Evolutionary conservation across 2,888 invertebrate genomes (phyloP).

Genomic region (Helleia helle): DNA sequence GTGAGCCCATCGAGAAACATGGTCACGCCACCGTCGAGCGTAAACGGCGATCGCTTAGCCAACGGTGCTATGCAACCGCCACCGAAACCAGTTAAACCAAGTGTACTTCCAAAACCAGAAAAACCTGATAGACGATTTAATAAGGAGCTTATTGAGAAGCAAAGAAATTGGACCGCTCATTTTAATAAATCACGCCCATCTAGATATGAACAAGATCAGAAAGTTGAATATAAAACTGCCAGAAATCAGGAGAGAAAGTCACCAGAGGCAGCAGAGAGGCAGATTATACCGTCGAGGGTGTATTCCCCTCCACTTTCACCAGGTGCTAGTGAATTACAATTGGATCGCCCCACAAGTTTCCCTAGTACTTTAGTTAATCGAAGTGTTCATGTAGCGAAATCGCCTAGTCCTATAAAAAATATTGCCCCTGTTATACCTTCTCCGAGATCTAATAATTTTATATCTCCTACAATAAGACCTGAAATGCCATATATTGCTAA

Average conservation of each 20-base stretch:
- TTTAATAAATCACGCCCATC: constrained; percentile 84
- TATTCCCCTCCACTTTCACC: constrained; percentile 70
- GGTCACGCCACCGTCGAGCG: constrained; percentile 65
- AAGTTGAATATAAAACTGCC: constrained; percentile 46
- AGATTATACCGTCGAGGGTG: constrained; percentile 56
- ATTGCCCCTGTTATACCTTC: constrained; percentile 41
- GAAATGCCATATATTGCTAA: constrained; percentile 37
- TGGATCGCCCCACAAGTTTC: constrained; percentile 55
- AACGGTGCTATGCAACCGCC: constrained; percentile 62
- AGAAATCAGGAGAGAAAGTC: constrained; percentile 54
- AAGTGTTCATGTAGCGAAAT: constrained; percentile 47
- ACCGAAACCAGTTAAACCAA: constrained; percentile 67
- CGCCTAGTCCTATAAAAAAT: constrained; percentile 61
- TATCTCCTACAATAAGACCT: constrained; percentile 37
- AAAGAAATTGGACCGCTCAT: constrained; percentile 93
- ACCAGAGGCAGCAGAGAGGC: constrained; percentile 49
- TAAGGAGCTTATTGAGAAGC: constrained; percentile 91
- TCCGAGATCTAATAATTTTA: constrained; percentile 35
- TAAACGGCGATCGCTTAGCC: constrained; percentile 55
- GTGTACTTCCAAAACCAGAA: constrained; percentile 81
- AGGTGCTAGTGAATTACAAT: constrained; percentile 74
- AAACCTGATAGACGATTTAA: constrained; percentile 89
- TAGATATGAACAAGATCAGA: constrained; percentile 47
- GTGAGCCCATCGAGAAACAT: constrained; percentile 73
- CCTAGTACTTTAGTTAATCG: constrained; percentile 52